Evolutionary conservation across 2,797 vertebrate species (phyloP).

Genomic region (Mus caroli): DNA sequence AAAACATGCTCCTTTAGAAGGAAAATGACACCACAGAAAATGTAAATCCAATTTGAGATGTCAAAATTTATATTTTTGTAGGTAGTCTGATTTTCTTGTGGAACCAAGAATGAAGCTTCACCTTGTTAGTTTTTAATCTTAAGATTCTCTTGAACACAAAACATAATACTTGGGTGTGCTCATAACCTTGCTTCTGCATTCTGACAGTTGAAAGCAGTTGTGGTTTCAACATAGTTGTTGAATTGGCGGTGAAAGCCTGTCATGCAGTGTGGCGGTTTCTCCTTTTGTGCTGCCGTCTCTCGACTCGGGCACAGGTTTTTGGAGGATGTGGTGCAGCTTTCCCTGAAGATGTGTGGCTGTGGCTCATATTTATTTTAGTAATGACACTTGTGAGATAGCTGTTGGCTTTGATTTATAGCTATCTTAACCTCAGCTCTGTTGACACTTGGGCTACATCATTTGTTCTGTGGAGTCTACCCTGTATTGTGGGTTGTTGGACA

Average conservation of each 20-base stretch:
- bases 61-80: background rate
- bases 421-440: constrained; percentile 55
- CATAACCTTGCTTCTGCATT: constrained; percentile 72
- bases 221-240: constrained; percentile 82
- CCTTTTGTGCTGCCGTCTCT: constrained; percentile 75
- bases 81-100: constrained; percentile 46
- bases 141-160: constrained; percentile 32
- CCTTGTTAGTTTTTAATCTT: constrained; percentile 43
- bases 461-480: background rate
- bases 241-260: constrained; percentile 81
- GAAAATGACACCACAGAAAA: constrained; percentile 41
- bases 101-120: background rate
- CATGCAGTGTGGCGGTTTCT: constrained; percentile 78
- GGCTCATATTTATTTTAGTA: constrained; percentile 78
- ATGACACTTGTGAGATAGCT: constrained; percentile 80
- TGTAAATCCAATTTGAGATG: background rate
- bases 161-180: constrained; percentile 78
- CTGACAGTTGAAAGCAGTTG: constrained; percentile 86
- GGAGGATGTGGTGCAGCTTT: constrained; percentile 81
- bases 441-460: constrained; percentile 37
- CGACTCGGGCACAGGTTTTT: constrained; percentile 59
- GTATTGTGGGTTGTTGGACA: background rate
- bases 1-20: constrained; percentile 42
- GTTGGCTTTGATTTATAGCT: constrained; percentile 76
- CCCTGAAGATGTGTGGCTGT: constrained; percentile 60